These are phyloP conservation scores for Hippocampus comes DNA, from an alignment of 2,113 vertebrate genomes.

Conservation along the genomic window DNA sequence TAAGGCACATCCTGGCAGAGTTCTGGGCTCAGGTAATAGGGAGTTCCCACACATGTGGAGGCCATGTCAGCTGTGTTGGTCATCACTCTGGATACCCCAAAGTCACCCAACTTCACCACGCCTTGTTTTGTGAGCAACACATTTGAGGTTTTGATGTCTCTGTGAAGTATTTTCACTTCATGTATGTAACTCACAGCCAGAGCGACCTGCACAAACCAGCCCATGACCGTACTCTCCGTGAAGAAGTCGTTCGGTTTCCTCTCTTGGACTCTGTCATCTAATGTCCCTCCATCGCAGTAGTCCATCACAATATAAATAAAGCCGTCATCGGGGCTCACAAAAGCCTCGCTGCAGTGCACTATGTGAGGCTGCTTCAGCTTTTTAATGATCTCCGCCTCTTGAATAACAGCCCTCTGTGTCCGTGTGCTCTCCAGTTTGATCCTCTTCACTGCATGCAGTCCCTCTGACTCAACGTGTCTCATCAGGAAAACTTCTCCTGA, in stretches of 20 bases:
- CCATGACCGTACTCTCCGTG: conserved; percentile 64
- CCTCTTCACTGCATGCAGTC: conserved; percentile 72
- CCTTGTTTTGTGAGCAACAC: conserved; percentile 73
- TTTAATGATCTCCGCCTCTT: conserved; percentile 74
- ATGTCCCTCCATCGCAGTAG: conserved; percentile 77
- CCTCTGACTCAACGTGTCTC: conserved; percentile 59
- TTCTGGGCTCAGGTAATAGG: conserved; percentile 78
- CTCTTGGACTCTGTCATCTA: conserved; percentile 71
- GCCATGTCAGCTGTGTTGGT: conserved; percentile 73
- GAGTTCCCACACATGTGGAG: conserved; percentile 78
- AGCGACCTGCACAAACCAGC: conserved; percentile 74
- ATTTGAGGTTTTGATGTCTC: conserved; percentile 80
- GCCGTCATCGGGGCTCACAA: conserved; percentile 55
- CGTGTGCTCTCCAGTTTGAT: conserved; percentile 59
- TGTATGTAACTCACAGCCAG: conserved; percentile 76
- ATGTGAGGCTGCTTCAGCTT: conserved; percentile 72
- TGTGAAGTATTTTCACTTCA: conserved; percentile 71
- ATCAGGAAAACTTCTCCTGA: conserved; percentile 76
- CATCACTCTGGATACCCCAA: conserved; percentile 79
- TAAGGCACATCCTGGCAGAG: conserved; percentile 77
- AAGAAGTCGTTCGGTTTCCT: conserved; percentile 54
- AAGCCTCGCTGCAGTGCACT: conserved; percentile 70
- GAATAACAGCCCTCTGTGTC: conserved; percentile 58
- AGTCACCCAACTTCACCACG: conserved; percentile 77
- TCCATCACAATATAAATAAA: conserved; percentile 75